Evolutionary conservation across 2,888 invertebrate species (phyloP).

Genomic region (Heliothis peltigera): DNA sequence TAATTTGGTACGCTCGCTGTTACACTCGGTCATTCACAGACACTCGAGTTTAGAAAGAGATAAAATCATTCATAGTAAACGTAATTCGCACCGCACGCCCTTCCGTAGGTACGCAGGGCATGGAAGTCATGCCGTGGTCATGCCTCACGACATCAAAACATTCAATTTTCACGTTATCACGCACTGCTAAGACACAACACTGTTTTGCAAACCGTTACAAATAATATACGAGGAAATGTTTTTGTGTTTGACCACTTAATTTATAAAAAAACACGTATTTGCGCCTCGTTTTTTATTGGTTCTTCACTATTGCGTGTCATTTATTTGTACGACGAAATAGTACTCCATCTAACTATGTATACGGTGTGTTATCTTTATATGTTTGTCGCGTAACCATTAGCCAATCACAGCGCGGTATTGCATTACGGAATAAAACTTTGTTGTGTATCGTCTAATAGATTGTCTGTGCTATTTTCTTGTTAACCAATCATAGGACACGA

Average conservation of each 20-base stretch:
- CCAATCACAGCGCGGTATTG: conserved; percentile 61
- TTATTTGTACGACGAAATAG: conserved; percentile 87
- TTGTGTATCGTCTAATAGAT: conserved; percentile 53
- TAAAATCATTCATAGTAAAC: conserved; percentile 90
- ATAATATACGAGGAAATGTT: conserved; percentile 75
- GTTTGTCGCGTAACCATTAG: conserved; percentile 56
- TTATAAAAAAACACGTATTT: conserved; percentile 84
- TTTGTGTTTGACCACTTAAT: conserved; percentile 78
- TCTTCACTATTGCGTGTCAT: conserved; percentile 89
- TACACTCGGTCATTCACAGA: conserved; percentile 90
- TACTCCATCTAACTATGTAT: conserved; percentile 69
- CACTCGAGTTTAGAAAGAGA: conserved; percentile 89
- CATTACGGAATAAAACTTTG: conserved; percentile 38
- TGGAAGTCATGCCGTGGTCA: conserved; percentile 89
- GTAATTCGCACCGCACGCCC: conserved; percentile 88
- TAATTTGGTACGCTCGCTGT: conserved; percentile 88
- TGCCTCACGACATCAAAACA: conserved; percentile 87
- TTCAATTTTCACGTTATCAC: conserved; percentile 72
- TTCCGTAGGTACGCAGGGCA: conserved; percentile 89
- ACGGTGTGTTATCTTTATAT: conserved; percentile 63
- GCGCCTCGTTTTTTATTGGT: conserved; percentile 88
- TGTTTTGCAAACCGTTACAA: conserved; percentile 69
- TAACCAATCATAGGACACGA: conserved; percentile 59
- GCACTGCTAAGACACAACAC: conserved; percentile 70
- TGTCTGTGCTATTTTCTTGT: conserved; percentile 47